A percentile compares a stretch with the other conserved stretches of the same genome.
Evolutionary conservation across 2,888 invertebrate genomes (phyloP).

Genomic region (Perithous albicinctus): DNA sequence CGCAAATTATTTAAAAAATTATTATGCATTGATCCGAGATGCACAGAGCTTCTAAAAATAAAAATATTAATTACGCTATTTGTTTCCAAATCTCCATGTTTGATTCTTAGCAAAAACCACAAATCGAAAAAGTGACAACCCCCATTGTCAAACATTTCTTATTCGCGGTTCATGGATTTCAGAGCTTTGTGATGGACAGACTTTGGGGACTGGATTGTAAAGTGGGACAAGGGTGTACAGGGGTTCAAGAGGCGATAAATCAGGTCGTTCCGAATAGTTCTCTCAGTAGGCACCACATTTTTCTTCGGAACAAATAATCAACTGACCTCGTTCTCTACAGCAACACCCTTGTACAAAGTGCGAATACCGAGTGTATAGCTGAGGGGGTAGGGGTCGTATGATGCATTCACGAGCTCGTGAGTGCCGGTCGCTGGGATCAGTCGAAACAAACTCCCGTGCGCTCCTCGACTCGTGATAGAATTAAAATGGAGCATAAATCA

Average conservation of each 20-base stretch:
- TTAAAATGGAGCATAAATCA: slow-evolving; percentile 71
- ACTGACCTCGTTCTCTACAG: slow-evolving; percentile 72
- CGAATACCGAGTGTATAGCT: background rate
- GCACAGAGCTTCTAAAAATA: too few relatives aligned
- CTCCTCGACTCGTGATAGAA: slow-evolving; percentile 57
- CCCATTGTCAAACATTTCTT: slow-evolving; percentile 19
- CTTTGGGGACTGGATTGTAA: background rate
- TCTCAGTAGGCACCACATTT: slow-evolving; percentile 59
- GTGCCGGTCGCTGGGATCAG: background rate
- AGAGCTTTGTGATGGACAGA: slow-evolving; percentile 8
- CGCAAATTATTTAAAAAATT: too few relatives aligned
- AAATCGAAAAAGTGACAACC: slow-evolving; percentile 40
- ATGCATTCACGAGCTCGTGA: slow-evolving; percentile 3
- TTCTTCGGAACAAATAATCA: slow-evolving; percentile 70
- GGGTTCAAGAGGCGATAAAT: slow-evolving; percentile 67
- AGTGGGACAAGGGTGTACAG: background rate
- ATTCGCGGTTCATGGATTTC: slow-evolving; percentile 11
- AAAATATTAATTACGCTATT: too few relatives aligned
- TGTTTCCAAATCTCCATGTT: slow-evolving; percentile 41
- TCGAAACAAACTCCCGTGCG: slow-evolving; percentile 24
- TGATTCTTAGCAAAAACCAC: slow-evolving; percentile 19
- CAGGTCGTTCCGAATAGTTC: slow-evolving; percentile 61
- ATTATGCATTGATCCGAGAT: too few relatives aligned
- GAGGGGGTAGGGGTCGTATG: background rate
- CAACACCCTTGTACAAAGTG: slow-evolving; percentile 65